phyloP scores from a whole-genome alignment of 2,113 vertebrate species.

The Megalops atlanticus region DNA sequence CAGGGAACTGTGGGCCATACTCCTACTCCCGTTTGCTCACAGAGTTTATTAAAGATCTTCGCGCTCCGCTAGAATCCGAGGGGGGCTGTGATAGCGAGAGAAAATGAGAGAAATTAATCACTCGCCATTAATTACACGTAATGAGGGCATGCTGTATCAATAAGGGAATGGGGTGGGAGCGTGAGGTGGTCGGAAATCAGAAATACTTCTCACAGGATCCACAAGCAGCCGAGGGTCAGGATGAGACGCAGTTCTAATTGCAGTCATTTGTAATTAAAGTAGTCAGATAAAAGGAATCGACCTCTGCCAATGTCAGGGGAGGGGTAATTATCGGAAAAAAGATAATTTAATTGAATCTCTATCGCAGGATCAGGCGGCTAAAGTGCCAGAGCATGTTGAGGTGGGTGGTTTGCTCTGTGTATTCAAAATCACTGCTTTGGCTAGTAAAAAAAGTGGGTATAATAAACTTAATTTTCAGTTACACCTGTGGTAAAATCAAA shows the following conservation, averaged over 20 bases:
- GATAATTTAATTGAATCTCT: constrained; percentile 7
- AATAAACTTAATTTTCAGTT: no score
- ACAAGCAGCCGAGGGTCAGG: neutral
- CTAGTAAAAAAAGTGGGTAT: no score
- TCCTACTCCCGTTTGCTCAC: neutral
- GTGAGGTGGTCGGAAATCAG: neutral
- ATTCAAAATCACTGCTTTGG: no score
- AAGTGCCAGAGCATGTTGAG: neutral
- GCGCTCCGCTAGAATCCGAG: neutral
- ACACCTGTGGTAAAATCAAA: no score
- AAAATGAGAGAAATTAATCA: neutral
- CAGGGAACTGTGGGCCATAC: neutral
- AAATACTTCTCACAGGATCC: no score
- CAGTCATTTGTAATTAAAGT: neutral
- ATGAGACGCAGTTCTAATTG: constrained; percentile 6
- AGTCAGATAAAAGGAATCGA: constrained; percentile 18
- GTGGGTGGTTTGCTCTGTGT: neutral
- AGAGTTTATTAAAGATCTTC: neutral
- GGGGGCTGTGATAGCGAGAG: neutral
- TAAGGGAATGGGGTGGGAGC: neutral
- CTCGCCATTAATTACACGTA: neutral
- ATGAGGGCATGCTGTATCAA: neutral
- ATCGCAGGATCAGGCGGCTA: neutral
- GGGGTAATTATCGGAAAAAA: constrained; percentile 15
- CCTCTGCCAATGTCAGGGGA: neutral